Percentiles rank a stretch among this genome's conserved stretches.
These are phyloP conservation scores for Musca domestica DNA, from an alignment of 1,140 invertebrate species.

Conservation along the genomic window DNA sequence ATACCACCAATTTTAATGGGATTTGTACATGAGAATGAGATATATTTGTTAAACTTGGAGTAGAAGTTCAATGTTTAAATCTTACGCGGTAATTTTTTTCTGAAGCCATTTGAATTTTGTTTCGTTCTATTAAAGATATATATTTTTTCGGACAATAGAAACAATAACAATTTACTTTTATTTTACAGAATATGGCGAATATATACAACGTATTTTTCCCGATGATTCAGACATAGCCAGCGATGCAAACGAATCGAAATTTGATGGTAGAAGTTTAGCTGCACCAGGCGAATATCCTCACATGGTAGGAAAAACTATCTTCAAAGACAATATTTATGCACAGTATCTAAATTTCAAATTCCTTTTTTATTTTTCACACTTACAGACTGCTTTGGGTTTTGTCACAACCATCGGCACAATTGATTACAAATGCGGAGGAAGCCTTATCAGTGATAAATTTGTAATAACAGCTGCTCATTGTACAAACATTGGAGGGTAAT, in stretches of 20 bases:
- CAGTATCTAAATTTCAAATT: not conserved
- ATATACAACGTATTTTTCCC: constrained; percentile 42
- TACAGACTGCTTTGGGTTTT: constrained; percentile 41
- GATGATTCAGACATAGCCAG: constrained; percentile 37
- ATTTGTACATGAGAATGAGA: no score
- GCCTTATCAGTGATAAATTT: constrained; percentile 51
- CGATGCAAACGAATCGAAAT: constrained; percentile 44
- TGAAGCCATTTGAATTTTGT: no score
- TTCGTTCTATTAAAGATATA: no score
- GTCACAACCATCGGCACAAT: constrained; percentile 25
- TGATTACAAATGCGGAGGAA: constrained; percentile 52
- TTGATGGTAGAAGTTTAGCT: constrained; percentile 46
- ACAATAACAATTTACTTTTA: not conserved
- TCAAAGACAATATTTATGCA: no score
- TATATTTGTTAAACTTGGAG: no score
- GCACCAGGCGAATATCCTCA: constrained; percentile 53
- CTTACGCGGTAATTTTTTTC: no score
- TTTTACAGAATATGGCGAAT: constrained; percentile 43
- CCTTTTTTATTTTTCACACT: not conserved
- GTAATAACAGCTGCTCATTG: constrained; percentile 50
- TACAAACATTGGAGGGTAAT: constrained; percentile 39
- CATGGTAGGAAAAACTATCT: constrained; percentile 53
- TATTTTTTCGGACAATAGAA: no score
- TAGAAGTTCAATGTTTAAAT: no score
- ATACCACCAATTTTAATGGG: no score